Base-by-base conservation (phyloP, 2,888 invertebrate genomes). In the Limnephilus auricula region DNA sequence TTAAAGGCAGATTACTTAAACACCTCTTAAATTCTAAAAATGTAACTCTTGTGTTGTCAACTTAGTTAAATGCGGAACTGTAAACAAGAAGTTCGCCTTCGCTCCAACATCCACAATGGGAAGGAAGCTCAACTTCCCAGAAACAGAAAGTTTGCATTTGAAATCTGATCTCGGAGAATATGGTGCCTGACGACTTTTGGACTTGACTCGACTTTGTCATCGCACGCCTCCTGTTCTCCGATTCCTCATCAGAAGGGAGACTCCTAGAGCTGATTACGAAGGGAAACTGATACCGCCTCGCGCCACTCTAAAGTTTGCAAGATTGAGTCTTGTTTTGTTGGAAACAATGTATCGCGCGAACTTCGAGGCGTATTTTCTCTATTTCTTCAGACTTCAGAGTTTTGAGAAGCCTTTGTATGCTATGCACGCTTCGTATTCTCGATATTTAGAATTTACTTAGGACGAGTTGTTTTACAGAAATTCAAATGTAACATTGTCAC, bases 161-260 rank as follows among this genome's bases (percentile, higher is more conserved):
- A 65, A 65, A 65, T 65, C 65, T 65, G 65, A 65, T 65, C 65
- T 65, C 65, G 65, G 65, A 65, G n/a, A 65, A 65, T n/a, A 65
- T 65, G n/a, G 65, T 0, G 65, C 9, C 65, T 65, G 65, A n/a
- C 65, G 65, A 65, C 65, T 65, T 65, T 65, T 65, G 65, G 65
- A 65, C 65, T 65, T 5, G 6, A 6, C 65, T 65, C 25, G 5
- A 5, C 65, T 65, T 65, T 65, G 65, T 65, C 65, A n/a, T 65
- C 65, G 25, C 25, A 25, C n/a, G n/a, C 9, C 25, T 65, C 65
- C 25, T 65, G 65, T 65, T 45, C 10, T 45, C 65, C 65, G 25
- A 25, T 65, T n/a, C 65, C 65, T 25, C 25, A 25, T 65, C 65
- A 9, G n/a, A n/a, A 65, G 65, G 65, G 25, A 65, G 65, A 6